phyloP scores from a whole-genome alignment of 2,797 vertebrate genomes.

The Rallus crepitans region DNA sequence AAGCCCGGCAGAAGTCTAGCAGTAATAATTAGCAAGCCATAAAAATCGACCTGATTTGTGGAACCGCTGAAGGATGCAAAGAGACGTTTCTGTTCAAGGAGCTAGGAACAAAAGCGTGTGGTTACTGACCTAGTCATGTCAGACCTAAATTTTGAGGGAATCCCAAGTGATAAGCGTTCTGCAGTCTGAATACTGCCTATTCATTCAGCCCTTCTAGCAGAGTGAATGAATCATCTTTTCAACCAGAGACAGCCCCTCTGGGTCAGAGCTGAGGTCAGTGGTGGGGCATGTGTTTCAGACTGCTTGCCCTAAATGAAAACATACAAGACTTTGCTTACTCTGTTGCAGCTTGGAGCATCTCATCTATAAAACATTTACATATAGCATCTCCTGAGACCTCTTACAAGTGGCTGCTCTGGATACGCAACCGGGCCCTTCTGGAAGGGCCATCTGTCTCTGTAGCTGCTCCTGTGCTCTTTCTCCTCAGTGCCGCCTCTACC shows the following conservation, averaged over 20 bases:
- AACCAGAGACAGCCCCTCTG: slow-evolving; percentile 57
- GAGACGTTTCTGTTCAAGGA: slow-evolving; percentile 62
- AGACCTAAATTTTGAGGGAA: slow-evolving; percentile 68
- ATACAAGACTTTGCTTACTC: background rate
- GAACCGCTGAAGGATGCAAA: slow-evolving; percentile 54
- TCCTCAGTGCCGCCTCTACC: background rate
- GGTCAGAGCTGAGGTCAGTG: slow-evolving; percentile 46
- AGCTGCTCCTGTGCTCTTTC: background rate
- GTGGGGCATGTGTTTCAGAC: slow-evolving; percentile 25
- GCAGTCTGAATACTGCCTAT: slow-evolving; percentile 57
- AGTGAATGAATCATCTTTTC: slow-evolving; percentile 64
- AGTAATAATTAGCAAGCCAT: slow-evolving; percentile 68
- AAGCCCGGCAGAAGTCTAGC: slow-evolving; percentile 57
- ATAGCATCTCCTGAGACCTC: background rate
- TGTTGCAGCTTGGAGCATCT: slow-evolving; percentile 4
- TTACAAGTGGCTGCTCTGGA: background rate
- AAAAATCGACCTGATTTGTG: slow-evolving; percentile 71
- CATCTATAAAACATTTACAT: slow-evolving; percentile 18
- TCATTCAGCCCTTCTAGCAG: slow-evolving; percentile 52
- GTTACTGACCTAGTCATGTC: slow-evolving; percentile 71
- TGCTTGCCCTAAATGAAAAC: slow-evolving; percentile 29
- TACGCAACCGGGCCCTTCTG: background rate
- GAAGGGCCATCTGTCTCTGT: slow-evolving; percentile 16
- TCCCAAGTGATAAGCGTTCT: slow-evolving; percentile 63
- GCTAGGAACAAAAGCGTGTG: slow-evolving; percentile 23